phyloP scores from a whole-genome alignment of 1,140 invertebrate genomes.

The Pseudobourletiella spinata region DNA sequence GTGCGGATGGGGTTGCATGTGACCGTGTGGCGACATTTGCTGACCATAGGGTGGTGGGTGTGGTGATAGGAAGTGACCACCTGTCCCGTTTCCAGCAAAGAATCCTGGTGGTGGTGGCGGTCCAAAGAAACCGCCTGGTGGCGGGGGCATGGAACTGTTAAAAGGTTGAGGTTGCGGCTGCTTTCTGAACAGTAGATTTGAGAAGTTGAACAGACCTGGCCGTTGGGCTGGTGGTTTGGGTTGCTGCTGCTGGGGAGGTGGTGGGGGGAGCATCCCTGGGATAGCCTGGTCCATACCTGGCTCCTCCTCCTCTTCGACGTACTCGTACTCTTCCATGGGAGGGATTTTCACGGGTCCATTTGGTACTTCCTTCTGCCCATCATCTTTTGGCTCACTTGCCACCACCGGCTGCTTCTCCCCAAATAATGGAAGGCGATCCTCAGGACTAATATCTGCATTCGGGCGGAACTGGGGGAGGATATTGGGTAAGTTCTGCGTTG shows the following conservation, averaged over 20 bases:
- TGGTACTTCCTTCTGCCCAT: conserved; percentile 7
- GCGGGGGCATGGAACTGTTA: not conserved
- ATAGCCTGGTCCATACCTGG: not conserved
- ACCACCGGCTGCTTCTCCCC: conserved; percentile 11
- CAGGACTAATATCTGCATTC: conserved; percentile 17
- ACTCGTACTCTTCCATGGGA: conserved; percentile 24
- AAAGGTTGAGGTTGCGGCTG: conserved; percentile 7
- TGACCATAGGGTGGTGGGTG: not conserved
- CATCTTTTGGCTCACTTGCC: not conserved
- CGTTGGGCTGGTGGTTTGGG: not conserved
- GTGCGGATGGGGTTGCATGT: not conserved
- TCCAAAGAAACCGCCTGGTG: not conserved
- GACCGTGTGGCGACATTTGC: not conserved
- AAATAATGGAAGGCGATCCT: conserved; percentile 22
- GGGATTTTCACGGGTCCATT: conserved; percentile 24
- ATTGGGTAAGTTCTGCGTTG: conserved; percentile 17
- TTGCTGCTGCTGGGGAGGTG: conserved; percentile 1
- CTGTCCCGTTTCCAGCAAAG: not conserved
- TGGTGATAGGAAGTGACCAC: not conserved
- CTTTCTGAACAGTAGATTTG: not conserved
- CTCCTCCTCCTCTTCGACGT: conserved; percentile 16
- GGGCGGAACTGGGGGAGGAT: conserved; percentile 30
- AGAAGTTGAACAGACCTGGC: not conserved
- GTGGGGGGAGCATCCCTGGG: conserved; percentile 14
- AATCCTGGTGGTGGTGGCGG: conserved; percentile 7